phyloP scores from a whole-genome alignment of 1,140 invertebrate species.

The Dinothrombium tinctorium region DNA sequence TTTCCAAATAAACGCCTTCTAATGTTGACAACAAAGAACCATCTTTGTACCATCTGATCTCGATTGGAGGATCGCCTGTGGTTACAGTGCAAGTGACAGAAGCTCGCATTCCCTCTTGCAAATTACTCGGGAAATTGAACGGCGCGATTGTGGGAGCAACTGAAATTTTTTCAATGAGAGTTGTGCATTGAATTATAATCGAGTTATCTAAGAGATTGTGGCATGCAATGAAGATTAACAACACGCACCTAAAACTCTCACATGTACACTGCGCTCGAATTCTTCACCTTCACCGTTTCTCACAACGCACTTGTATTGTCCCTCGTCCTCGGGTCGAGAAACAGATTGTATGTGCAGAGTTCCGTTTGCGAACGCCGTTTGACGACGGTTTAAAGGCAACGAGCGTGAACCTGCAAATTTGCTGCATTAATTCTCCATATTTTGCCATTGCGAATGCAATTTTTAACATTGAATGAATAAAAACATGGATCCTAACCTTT shows the following conservation, averaged over 20 bases:
- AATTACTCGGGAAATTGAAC: slow-evolving; percentile 32
- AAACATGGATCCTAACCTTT: background rate
- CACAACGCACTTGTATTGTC: slow-evolving; percentile 41
- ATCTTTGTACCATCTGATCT: slow-evolving; percentile 16
- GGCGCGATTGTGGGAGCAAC: slow-evolving; percentile 20
- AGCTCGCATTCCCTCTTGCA: slow-evolving; percentile 47
- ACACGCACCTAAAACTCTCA: slow-evolving; percentile 10
- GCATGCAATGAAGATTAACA: background rate
- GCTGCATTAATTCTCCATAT: background rate
- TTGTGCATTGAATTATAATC: background rate
- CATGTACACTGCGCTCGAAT: slow-evolving; percentile 1
- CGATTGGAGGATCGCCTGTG: slow-evolving; percentile 32
- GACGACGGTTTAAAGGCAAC: slow-evolving; percentile 21
- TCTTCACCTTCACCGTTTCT: slow-evolving; percentile 4
- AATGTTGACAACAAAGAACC: background rate
- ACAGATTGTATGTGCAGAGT: slow-evolving; percentile 44
- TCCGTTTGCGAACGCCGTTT: slow-evolving; percentile 33
- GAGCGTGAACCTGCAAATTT: slow-evolving; percentile 16
- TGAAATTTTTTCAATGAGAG: too few relatives aligned
- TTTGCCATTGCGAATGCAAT: background rate
- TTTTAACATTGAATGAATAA: too few relatives aligned
- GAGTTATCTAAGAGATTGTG: background rate
- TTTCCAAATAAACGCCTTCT: background rate
- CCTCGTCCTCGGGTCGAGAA: slow-evolving; percentile 47
- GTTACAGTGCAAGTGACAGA: slow-evolving; percentile 59